Evolutionary conservation across 37 sponge, comb jelly and placozoan genomes (phyloP).

Genomic region (Halichondria panicea): DNA sequence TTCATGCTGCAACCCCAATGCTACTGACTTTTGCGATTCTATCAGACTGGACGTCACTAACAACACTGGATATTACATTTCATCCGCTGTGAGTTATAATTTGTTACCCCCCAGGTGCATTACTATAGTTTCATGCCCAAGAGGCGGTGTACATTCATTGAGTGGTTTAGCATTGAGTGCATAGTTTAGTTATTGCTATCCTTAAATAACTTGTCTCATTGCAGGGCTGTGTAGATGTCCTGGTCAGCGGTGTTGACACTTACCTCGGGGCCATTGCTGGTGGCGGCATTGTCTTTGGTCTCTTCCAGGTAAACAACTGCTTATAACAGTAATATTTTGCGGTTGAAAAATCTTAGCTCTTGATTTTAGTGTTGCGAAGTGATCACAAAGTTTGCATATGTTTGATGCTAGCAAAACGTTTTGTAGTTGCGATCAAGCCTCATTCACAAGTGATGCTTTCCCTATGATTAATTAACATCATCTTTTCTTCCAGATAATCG

Average conservation of each 20-base stretch:
- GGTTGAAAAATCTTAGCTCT: background rate
- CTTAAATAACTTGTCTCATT: background rate
- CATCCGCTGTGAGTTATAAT: no score
- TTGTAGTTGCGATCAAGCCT: background rate
- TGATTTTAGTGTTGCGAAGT: background rate
- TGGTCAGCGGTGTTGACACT: background rate
- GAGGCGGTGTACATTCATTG: no score
- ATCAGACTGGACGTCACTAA: no score
- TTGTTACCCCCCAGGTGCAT: no score
- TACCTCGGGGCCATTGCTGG: constrained; percentile 58
- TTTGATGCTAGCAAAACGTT: background rate
- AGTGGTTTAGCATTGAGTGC: background rate
- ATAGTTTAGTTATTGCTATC: constrained; percentile 1
- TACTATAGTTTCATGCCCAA: no score
- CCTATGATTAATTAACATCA: background rate
- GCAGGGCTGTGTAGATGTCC: constrained; percentile 52
- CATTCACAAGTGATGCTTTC: background rate
- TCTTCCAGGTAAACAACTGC: constrained; percentile 35
- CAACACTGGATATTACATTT: no score
- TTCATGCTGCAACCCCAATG: constrained; percentile 26
- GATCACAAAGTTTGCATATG: background rate
- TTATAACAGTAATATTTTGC: background rate
- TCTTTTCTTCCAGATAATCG: constrained; percentile 34
- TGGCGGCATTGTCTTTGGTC: constrained; percentile 44
- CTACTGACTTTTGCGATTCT: no score